Percentiles rank a stretch among this genome's conserved stretches.
Conservation (phyloP, 2,113 vertebrate species). For the Phaetusa simplex region DNA sequence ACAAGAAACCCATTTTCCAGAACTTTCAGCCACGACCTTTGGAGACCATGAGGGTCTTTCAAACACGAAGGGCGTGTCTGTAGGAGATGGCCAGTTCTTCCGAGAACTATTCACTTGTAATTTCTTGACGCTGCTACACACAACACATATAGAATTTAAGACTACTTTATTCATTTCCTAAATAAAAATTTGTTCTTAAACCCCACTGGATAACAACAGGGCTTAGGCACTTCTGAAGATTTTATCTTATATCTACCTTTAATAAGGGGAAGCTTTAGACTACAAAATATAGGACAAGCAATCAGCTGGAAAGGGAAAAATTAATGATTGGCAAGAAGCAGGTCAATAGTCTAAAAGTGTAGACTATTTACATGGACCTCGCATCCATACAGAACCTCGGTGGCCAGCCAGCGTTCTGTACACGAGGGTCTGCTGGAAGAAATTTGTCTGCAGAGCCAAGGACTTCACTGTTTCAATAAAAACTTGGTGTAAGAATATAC, state of each 20-base stretch:
- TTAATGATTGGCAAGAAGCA: not conserved
- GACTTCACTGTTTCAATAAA: not conserved
- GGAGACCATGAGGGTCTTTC: not conserved
- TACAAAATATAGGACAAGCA: slow-evolving; percentile 4
- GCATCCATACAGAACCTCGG: not conserved
- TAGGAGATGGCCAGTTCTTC: not conserved
- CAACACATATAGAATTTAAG: not conserved
- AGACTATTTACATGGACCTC: not conserved
- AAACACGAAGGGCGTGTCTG: not conserved
- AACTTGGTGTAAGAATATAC: not conserved
- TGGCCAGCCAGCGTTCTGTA: not conserved
- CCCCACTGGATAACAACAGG: slow-evolving; percentile 4
- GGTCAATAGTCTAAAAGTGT: not conserved
- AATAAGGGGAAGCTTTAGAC: slow-evolving; percentile 11
- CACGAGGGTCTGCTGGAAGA: not conserved
- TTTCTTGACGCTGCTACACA: not conserved
- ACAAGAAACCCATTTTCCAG: not conserved
- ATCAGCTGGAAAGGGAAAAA: not conserved
- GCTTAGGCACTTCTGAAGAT: slow-evolving; percentile 59
- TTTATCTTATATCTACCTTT: not conserved
- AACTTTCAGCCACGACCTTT: not conserved
- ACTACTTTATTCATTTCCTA: not conserved
- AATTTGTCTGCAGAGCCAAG: not conserved
- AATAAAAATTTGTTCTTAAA: slow-evolving; percentile 51
- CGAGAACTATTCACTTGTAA: not conserved